Evolutionary conservation across 1,140 invertebrate species (phyloP).

Genomic region (Drosophila obscura): DNA sequence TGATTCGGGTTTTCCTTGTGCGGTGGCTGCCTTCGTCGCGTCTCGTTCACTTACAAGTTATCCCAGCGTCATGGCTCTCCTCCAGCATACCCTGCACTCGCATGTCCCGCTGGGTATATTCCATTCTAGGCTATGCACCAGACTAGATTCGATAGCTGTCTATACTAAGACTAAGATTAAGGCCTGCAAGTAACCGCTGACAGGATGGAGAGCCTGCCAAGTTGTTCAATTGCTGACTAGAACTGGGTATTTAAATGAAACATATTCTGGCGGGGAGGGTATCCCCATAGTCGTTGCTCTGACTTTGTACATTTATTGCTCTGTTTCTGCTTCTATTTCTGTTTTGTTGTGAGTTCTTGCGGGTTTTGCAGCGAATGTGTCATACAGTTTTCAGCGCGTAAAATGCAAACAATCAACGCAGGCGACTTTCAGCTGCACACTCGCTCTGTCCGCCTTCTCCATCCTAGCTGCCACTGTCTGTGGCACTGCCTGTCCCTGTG

Average conservation of each 20-base stretch:
- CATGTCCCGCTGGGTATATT: too few relatives aligned
- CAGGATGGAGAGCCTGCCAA: too few relatives aligned
- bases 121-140: too few relatives aligned
- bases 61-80: slow-evolving; percentile 10
- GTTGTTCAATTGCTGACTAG: too few relatives aligned
- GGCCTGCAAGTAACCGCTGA: too few relatives aligned
- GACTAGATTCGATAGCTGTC: too few relatives aligned
- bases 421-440: slow-evolving; percentile 65
- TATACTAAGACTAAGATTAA: too few relatives aligned
- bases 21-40: slow-evolving; percentile 7
- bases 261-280: not conserved
- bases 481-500: not conserved
- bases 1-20: slow-evolving; percentile 55
- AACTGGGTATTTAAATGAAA: too few relatives aligned
- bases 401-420: slow-evolving; percentile 79
- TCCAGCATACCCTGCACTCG: not conserved
- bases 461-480: not conserved
- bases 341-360: slow-evolving; percentile 4
- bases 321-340: not conserved
- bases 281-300: too few relatives aligned
- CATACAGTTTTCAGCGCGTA: slow-evolving; percentile 71
- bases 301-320: too few relatives aligned
- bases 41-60: slow-evolving; percentile 24
- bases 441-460: not conserved
- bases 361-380: slow-evolving; percentile 48